Base-by-base conservation (phyloP, 2,888 invertebrate genomes). In the Catotricha subobsoleta region DNA sequence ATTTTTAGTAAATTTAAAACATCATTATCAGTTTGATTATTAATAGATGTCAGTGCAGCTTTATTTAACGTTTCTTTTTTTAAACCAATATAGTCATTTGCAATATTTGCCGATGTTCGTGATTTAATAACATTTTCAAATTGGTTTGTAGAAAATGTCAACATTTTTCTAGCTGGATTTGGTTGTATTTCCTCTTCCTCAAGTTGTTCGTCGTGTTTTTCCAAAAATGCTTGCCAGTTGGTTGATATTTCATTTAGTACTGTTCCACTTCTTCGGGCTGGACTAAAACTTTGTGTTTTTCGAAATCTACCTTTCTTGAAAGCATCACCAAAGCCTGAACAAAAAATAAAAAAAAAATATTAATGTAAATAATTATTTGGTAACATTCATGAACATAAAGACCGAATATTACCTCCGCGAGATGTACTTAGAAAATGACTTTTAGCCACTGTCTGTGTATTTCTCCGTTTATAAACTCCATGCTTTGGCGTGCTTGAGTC, bases 201-300 rank as follows among this genome's bases (percentile, higher is more conserved):
- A 9, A 13, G 2, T 33, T 15, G 15, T 3, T 6, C 12, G 10
- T 19, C 33, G 12, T 7, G 19, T 9, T 9, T 18, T 15, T 19
- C 33, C 4, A 33, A 7, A 7, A n/a, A 18, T 19, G 18, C 10
- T 12, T 33, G 33, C n/a, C n/a, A 21, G 13, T 34, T 33, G 3
- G 18, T 3, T 34, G n/a, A n/a, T 2, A 19, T 12, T 16, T 20
- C n/a, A 3, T 19, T 13, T 3, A 21, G 7, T n/a, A n/a, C n/a
- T n/a, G n/a, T n/a, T n/a, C n/a, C n/a, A n/a, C n/a, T n/a, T 20
- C 34, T 19, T 10, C 21, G 20, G 20, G 34, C 20, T 4, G 34
- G 34, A 21, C 34, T 34, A 21, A 34, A 34, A 34, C 34, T 34
- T 34, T 34, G 34, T 7, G 34, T 21, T 21, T 34, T 34, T 3